Evolutionary conservation across 2,888 invertebrate genomes (phyloP).

Genomic region (Pandemis heparana): DNA sequence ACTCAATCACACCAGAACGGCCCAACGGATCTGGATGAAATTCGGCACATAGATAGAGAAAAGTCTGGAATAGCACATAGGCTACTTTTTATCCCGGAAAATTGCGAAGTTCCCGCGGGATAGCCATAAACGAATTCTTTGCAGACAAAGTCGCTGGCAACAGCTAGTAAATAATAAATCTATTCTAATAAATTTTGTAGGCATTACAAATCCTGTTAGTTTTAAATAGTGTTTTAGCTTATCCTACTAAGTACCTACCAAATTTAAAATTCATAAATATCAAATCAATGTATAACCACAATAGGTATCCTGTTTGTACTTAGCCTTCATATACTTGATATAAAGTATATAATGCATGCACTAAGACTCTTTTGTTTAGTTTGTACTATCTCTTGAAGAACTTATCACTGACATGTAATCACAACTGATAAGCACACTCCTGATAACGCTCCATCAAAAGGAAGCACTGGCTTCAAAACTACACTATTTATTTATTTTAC

Average conservation of each 20-base stretch:
- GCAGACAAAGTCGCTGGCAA: no score
- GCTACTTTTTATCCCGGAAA: no score
- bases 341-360: constrained; percentile 3
- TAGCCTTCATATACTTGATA: constrained; percentile 2
- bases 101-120: no score
- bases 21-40: no score
- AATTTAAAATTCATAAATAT: not conserved
- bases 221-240: not conserved
- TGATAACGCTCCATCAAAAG: constrained; percentile 40
- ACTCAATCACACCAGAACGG: no score
- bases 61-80: no score
- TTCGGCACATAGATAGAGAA: no score
- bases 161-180: not conserved
- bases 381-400: constrained; percentile 35
- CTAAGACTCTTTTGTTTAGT: constrained; percentile 36
- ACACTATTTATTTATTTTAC: constrained; percentile 19
- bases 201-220: not conserved
- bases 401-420: constrained; percentile 47
- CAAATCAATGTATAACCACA: not conserved
- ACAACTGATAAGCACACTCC: constrained; percentile 42
- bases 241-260: not conserved
- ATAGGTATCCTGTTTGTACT: not conserved
- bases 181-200: not conserved
- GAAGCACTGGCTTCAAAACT: constrained; percentile 19
- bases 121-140: no score